Evolutionary conservation across 2,888 invertebrate genomes (phyloP).

Genomic region (Drosophila greeni): DNA sequence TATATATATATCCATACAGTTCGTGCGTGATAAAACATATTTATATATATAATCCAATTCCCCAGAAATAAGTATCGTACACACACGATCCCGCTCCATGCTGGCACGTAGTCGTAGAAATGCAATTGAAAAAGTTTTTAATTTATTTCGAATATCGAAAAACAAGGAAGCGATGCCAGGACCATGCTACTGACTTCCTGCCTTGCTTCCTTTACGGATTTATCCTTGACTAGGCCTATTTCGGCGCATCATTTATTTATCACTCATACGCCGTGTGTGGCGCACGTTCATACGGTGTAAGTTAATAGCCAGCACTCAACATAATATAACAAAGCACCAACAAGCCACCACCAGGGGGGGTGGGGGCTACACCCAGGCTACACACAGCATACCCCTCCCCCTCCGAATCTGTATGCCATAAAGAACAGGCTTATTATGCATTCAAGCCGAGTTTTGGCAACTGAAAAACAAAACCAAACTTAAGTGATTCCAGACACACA

Average conservation of each 20-base stretch:
- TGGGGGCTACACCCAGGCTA: neutral
- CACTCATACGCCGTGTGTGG: conserved; percentile 55
- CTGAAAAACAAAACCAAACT: conserved; percentile 63
- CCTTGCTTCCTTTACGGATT: neutral
- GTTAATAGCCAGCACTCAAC: conserved; percentile 62
- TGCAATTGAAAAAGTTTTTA: conserved; percentile 65
- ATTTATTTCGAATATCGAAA: conserved; percentile 59
- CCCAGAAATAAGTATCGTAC: neutral
- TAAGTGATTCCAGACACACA: conserved; percentile 58
- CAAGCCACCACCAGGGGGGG: neutral
- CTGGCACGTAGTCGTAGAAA: conserved; percentile 35
- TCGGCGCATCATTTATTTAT: conserved; percentile 59
- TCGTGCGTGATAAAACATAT: conserved; percentile 4
- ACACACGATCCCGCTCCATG: conserved; percentile 2
- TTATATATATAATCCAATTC: conserved; percentile 22
- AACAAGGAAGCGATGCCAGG: conserved; percentile 4
- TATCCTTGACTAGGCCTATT: conserved; percentile 45
- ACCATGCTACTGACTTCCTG: neutral
- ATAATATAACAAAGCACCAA: conserved; percentile 52
- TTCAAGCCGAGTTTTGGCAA: conserved; percentile 56
- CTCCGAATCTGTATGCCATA: conserved; percentile 25
- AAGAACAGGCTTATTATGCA: conserved; percentile 56
- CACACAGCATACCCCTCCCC: neutral
- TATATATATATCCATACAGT: neutral
- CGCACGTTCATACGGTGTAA: conserved; percentile 53